A percentile compares a stretch with the other conserved stretches of the same genome.
Evolutionary conservation across 1,140 invertebrate genomes (phyloP).

Genomic region (Vanessa atalanta): DNA sequence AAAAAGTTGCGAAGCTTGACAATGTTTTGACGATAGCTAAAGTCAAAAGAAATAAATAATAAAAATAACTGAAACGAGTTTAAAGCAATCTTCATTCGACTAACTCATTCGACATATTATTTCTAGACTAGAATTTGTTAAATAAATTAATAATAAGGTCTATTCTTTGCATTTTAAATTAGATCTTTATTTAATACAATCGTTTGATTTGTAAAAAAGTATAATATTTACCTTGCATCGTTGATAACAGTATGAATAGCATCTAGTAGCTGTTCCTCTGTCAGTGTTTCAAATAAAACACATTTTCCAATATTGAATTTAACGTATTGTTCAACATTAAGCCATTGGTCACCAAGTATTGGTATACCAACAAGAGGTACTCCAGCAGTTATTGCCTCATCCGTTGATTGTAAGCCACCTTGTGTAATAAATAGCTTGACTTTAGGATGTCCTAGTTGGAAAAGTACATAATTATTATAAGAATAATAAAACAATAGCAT

Average conservation of each 20-base stretch:
- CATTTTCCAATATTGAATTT: conserved; percentile 41
- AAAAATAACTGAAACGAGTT: too few species aligned
- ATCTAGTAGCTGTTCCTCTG: conserved; percentile 13
- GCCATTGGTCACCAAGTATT: conserved; percentile 47
- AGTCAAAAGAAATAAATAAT: background rate
- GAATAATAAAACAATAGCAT: too few species aligned
- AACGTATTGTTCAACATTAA: conserved; percentile 12
- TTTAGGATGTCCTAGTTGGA: conserved; percentile 44
- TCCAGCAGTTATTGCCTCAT: conserved; percentile 37
- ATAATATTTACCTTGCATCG: conserved; percentile 15
- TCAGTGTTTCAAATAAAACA: conserved; percentile 34
- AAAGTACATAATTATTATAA: too few species aligned
- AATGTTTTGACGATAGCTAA: conserved; percentile 13
- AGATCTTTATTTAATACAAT: too few species aligned
- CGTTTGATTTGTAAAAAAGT: background rate
- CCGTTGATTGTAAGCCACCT: conserved; percentile 46
- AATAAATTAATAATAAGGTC: too few species aligned
- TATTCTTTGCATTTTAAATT: too few species aligned
- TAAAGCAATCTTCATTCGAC: too few species aligned
- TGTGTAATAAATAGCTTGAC: conserved; percentile 51
- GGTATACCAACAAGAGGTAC: conserved; percentile 51
- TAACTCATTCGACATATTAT: too few species aligned
- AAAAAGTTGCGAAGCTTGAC: conserved; percentile 25
- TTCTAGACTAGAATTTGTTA: too few species aligned
- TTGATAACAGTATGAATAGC: conserved; percentile 20